These are phyloP conservation scores for Leptinotarsa juncta DNA, from an alignment of 2,888 invertebrate species.

Conservation along the genomic window DNA sequence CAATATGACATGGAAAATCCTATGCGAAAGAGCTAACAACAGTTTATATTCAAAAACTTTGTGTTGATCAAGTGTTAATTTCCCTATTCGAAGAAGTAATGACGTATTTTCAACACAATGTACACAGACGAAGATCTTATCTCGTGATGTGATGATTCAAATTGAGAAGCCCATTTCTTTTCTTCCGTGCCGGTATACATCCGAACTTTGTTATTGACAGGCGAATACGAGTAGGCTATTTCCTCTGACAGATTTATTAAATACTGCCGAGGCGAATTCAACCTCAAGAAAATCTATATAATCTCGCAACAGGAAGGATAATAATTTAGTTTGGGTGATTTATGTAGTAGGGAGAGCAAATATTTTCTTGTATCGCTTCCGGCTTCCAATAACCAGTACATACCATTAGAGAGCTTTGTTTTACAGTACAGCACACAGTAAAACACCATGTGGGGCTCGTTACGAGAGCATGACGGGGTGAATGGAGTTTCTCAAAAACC, in stretches of 20 bases:
- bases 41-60: too few relatives aligned
- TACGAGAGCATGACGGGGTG: background rate
- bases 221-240: slow-evolving; percentile 6
- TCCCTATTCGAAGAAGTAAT: background rate
- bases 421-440: background rate
- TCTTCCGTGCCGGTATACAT: background rate
- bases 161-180: background rate
- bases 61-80: too few relatives aligned
- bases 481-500: slow-evolving; percentile 6
- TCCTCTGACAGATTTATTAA: slow-evolving; percentile 25
- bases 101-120: background rate
- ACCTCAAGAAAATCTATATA: slow-evolving; percentile 22
- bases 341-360: background rate
- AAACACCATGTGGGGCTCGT: background rate
- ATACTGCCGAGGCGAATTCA: slow-evolving; percentile 13
- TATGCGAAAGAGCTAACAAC: too few relatives aligned
- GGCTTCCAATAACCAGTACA: slow-evolving; percentile 4
- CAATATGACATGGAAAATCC: background rate
- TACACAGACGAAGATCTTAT: background rate
- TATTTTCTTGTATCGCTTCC: slow-evolving; percentile 8
- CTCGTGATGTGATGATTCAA: background rate
- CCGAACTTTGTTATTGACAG: slow-evolving; percentile 24
- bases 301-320: slow-evolving; percentile 21
- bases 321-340: slow-evolving; percentile 20
- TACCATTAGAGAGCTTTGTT: slow-evolving; percentile 7